These are phyloP conservation scores for Zenarchopterus dispar DNA, from an alignment of 2,797 vertebrate genomes.

Conservation along the genomic window DNA sequence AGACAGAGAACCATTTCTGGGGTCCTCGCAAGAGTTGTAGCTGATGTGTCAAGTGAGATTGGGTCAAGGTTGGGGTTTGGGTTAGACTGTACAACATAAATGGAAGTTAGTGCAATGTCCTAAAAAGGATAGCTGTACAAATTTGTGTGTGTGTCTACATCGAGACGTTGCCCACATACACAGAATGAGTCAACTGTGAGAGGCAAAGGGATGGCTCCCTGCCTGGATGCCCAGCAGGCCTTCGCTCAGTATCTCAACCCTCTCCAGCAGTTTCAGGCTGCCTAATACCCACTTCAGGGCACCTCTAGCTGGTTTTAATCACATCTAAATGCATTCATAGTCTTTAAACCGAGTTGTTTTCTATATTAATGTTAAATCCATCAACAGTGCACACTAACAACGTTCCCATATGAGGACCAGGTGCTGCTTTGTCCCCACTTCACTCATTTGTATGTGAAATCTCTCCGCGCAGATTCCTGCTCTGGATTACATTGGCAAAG, in stretches of 20 bases:
- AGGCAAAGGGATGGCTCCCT: conserved; percentile 54
- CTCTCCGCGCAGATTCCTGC: conserved; percentile 53
- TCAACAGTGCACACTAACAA: neutral
- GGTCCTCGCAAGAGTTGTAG: too few species aligned
- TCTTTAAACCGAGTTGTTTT: conserved; percentile 2
- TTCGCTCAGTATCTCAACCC: conserved; percentile 64
- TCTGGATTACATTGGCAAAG: conserved; percentile 65
- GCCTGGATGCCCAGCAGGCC: conserved; percentile 62
- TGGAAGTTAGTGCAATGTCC: too few species aligned
- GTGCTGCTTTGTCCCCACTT: conserved; percentile 10
- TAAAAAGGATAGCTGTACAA: too few species aligned
- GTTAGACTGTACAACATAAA: too few species aligned
- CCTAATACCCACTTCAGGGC: conserved; percentile 36
- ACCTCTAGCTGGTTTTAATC: conserved; percentile 17
- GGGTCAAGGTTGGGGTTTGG: too few species aligned
- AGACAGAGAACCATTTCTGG: too few species aligned
- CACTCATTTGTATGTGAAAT: conserved; percentile 61
- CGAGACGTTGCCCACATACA: conserved; percentile 42
- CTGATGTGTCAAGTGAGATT: too few species aligned
- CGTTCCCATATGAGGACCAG: neutral
- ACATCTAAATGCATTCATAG: conserved; percentile 25
- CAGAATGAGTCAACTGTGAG: conserved; percentile 58
- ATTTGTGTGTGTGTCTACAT: conserved; percentile 4
- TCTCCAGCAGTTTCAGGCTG: conserved; percentile 61
- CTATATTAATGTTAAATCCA: conserved; percentile 3